Evolutionary conservation across 2,888 invertebrate genomes (phyloP).

Genomic region (Synanthedon tipuliformis): DNA sequence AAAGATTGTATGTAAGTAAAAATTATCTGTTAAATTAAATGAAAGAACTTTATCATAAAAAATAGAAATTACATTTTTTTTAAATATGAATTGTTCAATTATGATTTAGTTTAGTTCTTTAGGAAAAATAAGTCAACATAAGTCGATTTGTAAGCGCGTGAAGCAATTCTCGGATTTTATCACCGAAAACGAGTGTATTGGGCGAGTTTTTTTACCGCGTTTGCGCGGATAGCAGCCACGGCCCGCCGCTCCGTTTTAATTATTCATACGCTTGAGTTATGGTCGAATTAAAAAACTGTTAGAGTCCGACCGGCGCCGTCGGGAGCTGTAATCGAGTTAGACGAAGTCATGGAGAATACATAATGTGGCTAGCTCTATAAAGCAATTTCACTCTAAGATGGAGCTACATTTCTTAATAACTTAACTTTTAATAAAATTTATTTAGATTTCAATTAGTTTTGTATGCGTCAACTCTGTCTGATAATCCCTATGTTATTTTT

Average conservation of each 20-base stretch:
- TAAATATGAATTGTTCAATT: too few species aligned
- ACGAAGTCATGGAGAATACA: constrained; percentile 60
- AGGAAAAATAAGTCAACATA: constrained; percentile 6
- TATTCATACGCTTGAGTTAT: constrained; percentile 71
- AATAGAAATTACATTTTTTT: too few species aligned
- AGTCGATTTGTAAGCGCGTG: constrained; percentile 56
- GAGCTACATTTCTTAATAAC: too few species aligned
- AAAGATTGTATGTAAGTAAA: too few species aligned
- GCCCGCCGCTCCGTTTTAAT: constrained; percentile 65
- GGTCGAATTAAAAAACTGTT: constrained; percentile 72
- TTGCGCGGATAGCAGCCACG: constrained; percentile 51
- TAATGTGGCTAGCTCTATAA: constrained; percentile 25
- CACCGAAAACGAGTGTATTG: constrained; percentile 34
- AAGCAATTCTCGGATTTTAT: constrained; percentile 62
- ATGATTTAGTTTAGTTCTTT: too few species aligned
- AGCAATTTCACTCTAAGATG: background rate
- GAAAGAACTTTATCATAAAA: too few species aligned
- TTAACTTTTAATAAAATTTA: too few species aligned
- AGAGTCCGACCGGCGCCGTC: constrained; percentile 63
- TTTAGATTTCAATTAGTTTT: too few species aligned
- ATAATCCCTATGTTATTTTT: too few species aligned
- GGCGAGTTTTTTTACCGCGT: constrained; percentile 48
- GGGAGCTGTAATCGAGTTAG: constrained; percentile 63
- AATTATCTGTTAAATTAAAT: too few species aligned
- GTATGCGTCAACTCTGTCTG: too few species aligned